phyloP scores from a whole-genome alignment of 2,888 invertebrate genomes.

The Xylocampa areola region DNA sequence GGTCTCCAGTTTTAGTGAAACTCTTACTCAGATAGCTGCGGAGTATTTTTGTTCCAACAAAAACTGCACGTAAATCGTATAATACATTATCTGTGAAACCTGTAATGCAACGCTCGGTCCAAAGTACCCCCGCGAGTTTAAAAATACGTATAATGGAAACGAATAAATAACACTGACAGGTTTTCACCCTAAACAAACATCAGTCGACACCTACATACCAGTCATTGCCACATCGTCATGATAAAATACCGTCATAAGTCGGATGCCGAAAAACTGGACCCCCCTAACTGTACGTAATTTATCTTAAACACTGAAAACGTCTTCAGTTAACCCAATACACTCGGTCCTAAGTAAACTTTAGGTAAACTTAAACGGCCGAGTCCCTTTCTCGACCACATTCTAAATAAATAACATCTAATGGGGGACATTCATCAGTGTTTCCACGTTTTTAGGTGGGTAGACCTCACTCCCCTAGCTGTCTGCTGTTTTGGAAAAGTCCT shows the following conservation, averaged over 20 bases:
- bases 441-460: conserved; percentile 88
- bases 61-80: conserved; percentile 52
- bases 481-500: conserved; percentile 79
- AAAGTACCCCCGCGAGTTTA: conserved; percentile 49
- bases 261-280: conserved; percentile 86
- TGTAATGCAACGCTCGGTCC: conserved; percentile 30
- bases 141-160: conserved; percentile 57
- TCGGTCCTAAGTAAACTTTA: conserved; percentile 89
- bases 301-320: conserved; percentile 82
- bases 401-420: conserved; percentile 91
- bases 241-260: conserved; percentile 84
- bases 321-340: conserved; percentile 88
- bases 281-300: conserved; percentile 84
- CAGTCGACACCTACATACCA: conserved; percentile 61
- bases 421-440: conserved; percentile 90
- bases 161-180: conserved; percentile 57
- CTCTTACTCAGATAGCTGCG: conserved; percentile 72
- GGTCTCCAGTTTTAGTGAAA: conserved; percentile 77
- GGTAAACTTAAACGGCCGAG: conserved; percentile 85
- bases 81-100: conserved; percentile 49
- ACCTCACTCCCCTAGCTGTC: conserved; percentile 84
- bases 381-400: conserved; percentile 89
- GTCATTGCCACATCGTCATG: conserved; percentile 74
- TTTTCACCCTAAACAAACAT: conserved; percentile 65
- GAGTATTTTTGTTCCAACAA: conserved; percentile 59